Base-by-base conservation (phyloP, 2,113 vertebrate species). In the Lutjanus erythropterus region DNA sequence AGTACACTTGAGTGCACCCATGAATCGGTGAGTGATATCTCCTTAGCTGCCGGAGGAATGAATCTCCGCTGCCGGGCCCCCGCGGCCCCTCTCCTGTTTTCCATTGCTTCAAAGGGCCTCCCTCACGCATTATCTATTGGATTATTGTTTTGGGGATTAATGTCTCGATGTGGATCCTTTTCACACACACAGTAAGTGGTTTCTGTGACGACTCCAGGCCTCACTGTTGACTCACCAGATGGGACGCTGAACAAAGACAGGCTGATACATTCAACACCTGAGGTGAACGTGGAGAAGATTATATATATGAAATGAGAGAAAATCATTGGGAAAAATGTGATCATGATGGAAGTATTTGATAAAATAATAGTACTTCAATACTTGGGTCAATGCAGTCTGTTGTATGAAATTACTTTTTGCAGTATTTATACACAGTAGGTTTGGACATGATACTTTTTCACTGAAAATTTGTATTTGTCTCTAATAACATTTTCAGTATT, bases 31-130 rank as follows among this genome's bases (percentile, higher is more conserved):
- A 91, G 92, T 86, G 90, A 91, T 91, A 75, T 90, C 90, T 92
- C 92, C 93, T 92, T 94, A 92, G 93, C 87, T 92, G 91, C 89
- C 73, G 0, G 78, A 91, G 93, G 93, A 93, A 94, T 94, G 90
- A 80, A 79, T 83, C 79, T 80, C 58, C 60, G 39, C 50, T n/a
- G 33, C 67, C 18, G 1, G 44, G 35, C 49, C 75, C 55, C 66
- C 71, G 16, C 2, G 44, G 7, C 33, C 73, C 29, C 58, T 41
- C 70, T 70, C 73, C 67, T 73, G 75, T 86, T 91, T 86, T 92
- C 89, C 90, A 85, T 75, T 80, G 78, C 82, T 89, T 87, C 70
- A 81, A 85, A 90, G 80, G 79, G 81, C 73, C 76, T 86, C 35
- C 41, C 58, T 84, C 72, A 0, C 31, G 35, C 73, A 71, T 76